Base-by-base conservation (phyloP, 2,113 vertebrate genomes). In the Anhinga anhinga region DNA sequence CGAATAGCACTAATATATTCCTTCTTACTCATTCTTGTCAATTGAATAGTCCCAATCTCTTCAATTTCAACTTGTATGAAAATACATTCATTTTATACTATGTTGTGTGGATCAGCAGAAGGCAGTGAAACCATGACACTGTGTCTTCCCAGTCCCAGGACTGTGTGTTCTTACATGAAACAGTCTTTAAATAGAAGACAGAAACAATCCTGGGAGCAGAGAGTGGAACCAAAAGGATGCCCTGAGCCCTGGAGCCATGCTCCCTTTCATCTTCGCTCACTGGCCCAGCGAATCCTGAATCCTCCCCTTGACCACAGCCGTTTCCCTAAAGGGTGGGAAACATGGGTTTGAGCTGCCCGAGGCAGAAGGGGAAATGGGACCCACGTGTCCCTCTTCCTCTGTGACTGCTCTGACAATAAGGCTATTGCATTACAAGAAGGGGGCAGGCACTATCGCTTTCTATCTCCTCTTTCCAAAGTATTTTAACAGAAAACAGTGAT, bases 141-240 rank as follows among this genome's bases (percentile, higher is more conserved):
- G 1, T 53, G 59, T 53, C 61, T 50, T 44, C 40, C 53, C 30
- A 3, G 27, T 42, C 52, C 47, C 59, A 69, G 53, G n/a, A 58
- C 36, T 42, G 16, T 21, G 27, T 30, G 6, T 36, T 22, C 13
- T 92, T 70, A 74, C n/a, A 36, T 2, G 11, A 86, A 86, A 72
- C 10, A 72, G 47, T 18, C 56, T 78, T 90, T 84, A 96, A 94
- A 95, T 82, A 91, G 94, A 95, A 91, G 72, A 81, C 77, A 86
- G 65, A 82, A 91, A 40, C 13, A 0, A 27, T 74, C 42, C 65
- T 67, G 59, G 32, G 69, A 94, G 73, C 56, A 69, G 16, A 65
- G 50, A 72, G n/a, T 76, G 56, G 61, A 95, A 79, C 61, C 9
- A 0, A 93, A 95, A 84, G 42, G 77, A 84, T 74, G 76, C 55